These are phyloP conservation scores for Palythoa grandis DNA, from an alignment of 92 coral and sea anemone species.

Conservation along the genomic window DNA sequence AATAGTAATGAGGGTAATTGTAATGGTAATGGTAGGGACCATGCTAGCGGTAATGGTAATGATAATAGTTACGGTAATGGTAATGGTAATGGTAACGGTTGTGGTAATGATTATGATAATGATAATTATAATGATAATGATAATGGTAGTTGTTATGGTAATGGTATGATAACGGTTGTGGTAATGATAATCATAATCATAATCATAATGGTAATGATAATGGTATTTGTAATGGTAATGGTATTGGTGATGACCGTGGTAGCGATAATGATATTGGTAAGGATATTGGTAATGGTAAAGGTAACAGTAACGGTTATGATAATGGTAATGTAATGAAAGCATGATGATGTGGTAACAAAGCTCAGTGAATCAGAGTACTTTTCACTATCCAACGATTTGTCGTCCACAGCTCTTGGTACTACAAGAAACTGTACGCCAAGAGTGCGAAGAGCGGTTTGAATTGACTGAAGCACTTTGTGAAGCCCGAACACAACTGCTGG, in stretches of 20 bases:
- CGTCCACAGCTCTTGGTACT: constrained; percentile 64
- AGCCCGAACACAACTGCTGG: constrained; percentile 86
- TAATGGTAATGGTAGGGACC: no score
- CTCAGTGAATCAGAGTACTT: background rate
- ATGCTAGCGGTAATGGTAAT: no score
- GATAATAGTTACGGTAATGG: background rate
- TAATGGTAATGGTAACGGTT: background rate
- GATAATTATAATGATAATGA: background rate
- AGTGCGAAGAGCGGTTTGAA: constrained; percentile 94
- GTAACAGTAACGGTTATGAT: background rate
- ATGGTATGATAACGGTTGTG: background rate
- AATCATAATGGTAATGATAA: background rate
- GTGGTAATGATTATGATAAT: background rate
- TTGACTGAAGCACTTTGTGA: constrained; percentile 92
- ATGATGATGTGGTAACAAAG: background rate
- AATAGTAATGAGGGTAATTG: no score
- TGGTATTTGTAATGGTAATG: background rate
- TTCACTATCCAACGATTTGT: background rate
- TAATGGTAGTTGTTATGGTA: background rate
- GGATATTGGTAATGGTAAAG: background rate
- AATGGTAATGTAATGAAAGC: background rate
- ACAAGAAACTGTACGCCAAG: constrained; percentile 98
- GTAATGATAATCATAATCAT: background rate
- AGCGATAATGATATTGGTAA: background rate
- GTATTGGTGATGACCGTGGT: background rate